Evolutionary conservation across 23 tunicate species (phyloP), one percentile per base, ranked within the genome.

Genomic region (Ascidia mentula): DNA sequence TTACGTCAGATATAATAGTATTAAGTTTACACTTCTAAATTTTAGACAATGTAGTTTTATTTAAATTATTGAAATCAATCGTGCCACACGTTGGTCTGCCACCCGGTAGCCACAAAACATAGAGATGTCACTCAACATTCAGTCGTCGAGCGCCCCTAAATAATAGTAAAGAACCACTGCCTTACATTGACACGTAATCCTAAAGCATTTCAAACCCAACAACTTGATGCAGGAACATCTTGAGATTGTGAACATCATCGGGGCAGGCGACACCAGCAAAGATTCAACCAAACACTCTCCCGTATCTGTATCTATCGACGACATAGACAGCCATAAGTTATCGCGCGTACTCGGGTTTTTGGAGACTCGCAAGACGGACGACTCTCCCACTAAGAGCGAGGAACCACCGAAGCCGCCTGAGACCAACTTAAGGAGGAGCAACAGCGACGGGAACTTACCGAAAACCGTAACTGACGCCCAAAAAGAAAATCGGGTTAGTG

Each of bases 171-270:
- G n/a, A n/a, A n/a, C n/a, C n/a, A n/a, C n/a, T n/a, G n/a, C n/a
- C n/a, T n/a, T n/a, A n/a, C n/a, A n/a, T n/a, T n/a, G n/a, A n/a
- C n/a, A n/a, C n/a, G n/a, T n/a, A n/a, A n/a, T n/a, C n/a, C n/a
- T n/a, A n/a, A n/a, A n/a, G n/a, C n/a, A n/a, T n/a, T n/a, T n/a
- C n/a, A n/a, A n/a, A n/a, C n/a, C n/a, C n/a, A n/a, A n/a, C n/a
- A n/a, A n/a, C n/a, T n/a, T n/a, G n/a, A n/a, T n/a, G 22, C 83
- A 92, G 97, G 97, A 92, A 46, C 92, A 87, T 45, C 77, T 87
- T 31, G 89, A 92, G 26, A 82, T 92, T 31, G 83, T 92, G 33
- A 84, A 77, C 18, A 87, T 92, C 0, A 75, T 92, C 31, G 91
- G 81, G 31, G 89, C 80, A 0, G 76, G 73, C 30, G 37, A 83